A percentile compares a stretch with the other conserved stretches of the same genome.
phyloP scores from a whole-genome alignment of 2,888 invertebrate genomes.

The Corythucha ciliata region DNA sequence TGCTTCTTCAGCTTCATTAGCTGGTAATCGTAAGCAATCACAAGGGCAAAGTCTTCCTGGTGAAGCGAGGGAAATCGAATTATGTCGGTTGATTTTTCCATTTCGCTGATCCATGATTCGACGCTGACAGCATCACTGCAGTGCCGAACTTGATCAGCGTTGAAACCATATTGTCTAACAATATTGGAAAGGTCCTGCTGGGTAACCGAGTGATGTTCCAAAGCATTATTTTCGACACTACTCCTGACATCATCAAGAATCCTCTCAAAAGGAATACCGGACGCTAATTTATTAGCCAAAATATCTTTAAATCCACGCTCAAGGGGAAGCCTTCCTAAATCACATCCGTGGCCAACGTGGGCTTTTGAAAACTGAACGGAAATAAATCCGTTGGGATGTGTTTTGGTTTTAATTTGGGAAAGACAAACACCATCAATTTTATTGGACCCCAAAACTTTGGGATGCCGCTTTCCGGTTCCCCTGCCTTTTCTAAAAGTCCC shows the following conservation, averaged over 20 bases:
- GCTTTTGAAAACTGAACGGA: neutral
- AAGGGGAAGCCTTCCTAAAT: conserved; percentile 10
- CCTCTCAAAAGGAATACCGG: conserved; percentile 7
- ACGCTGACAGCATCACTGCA: conserved; percentile 12
- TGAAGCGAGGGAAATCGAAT: neutral
- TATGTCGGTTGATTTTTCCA: conserved; percentile 8
- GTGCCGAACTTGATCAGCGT: conserved; percentile 6
- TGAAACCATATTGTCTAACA: conserved; percentile 11
- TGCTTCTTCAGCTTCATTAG: conserved; percentile 8
- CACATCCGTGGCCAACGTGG: conserved; percentile 12
- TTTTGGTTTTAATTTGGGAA: conserved; percentile 3
- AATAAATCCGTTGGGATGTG: conserved; percentile 1
- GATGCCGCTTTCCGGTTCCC: conserved; percentile 1
- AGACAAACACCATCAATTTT: conserved; percentile 14
- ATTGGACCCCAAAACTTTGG: conserved; percentile 4
- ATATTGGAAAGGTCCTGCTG: conserved; percentile 16
- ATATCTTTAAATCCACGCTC: neutral
- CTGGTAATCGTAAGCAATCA: conserved; percentile 7
- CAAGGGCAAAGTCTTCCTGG: conserved; percentile 7
- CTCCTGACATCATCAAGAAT: conserved; percentile 1
- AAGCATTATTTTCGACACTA: neutral
- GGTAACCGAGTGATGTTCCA: conserved; percentile 15
- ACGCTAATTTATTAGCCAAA: conserved; percentile 12
- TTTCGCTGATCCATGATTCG: conserved; percentile 6
- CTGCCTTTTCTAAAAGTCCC: neutral